Base-by-base conservation (phyloP, 2,113 vertebrate species). In the Nesoenas mayeri region DNA sequence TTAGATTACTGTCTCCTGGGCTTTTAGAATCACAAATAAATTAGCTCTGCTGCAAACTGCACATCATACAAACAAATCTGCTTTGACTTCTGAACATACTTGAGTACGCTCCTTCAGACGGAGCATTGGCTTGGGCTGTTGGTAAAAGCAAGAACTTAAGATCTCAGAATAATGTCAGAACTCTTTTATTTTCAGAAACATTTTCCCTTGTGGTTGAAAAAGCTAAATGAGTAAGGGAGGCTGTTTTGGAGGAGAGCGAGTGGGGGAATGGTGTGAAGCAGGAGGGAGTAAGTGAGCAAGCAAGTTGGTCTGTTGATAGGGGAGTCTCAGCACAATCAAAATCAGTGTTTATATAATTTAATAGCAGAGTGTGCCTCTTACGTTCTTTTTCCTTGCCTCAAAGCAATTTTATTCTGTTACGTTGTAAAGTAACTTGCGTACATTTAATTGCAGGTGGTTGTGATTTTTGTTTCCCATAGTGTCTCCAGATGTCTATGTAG, bases 271-370 rank as follows among this genome's bases (percentile, higher is more conserved):
- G 57, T 79, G 85, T 89, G 83, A 88, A 93, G 90, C 82, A 91
- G 83, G 82, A 88, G 73, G 88, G 75, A 36, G 48, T 80, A 88
- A 95, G 85, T 88, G 88, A 96, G 79, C 79, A 93, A 89, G 79
- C 69, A 85, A 62, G 92, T 67, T 86, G 61, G 57, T 92, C 72
- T 93, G 69, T 89, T 86, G 86, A 79, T 85, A 78, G 56, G 83
- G 85, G 80, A 96, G 88, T 85, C 86, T 96, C 86, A 87, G 80
- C 82, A 69, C 91, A 95, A 91, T 94, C 88, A 89, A 48, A 64
- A 72, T 40, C 48, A 75, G 42, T 72, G 83, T 93, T 96, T 77
- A 53, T 89, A 36, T 84, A 89, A 92, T 91, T 89, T 93, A 79
- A 51, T 85, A 86, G 77, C 70, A 47, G 79, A 70, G 48, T 13